Evolutionary conservation across 2,888 invertebrate genomes (phyloP), one percentile per base, ranked within the genome.

Genomic region (Hanleya hanleyi): DNA sequence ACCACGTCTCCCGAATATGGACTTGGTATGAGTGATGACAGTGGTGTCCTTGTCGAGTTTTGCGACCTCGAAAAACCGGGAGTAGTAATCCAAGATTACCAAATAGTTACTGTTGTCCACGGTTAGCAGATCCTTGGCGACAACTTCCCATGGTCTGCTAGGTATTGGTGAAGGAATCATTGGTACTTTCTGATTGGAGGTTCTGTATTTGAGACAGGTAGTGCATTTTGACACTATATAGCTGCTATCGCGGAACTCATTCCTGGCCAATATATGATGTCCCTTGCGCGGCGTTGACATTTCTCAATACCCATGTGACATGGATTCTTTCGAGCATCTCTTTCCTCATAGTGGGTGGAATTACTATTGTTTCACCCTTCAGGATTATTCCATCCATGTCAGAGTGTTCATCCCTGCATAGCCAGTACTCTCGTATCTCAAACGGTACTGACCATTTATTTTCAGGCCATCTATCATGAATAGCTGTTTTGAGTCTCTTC

Each of bases 261-360:
- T 5, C 66, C 38, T 7, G 77, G 80, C 77, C 81, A 80, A 76
- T 77, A 80, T 51, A 80, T 41, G 32, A 72, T 47, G 22, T 80
- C 71, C 12, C 72, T 68, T 0, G 80, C 79, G 18, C 73, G 61
- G n/a, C n/a, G 49, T 29, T 71, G 15, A 5, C 51, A 70, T 67
- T 80, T 80, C 15, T 76, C 66, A 12, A 74, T 68, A n/a, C 80
- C 80, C 66, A 80, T 70, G 50, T 81, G 78, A 29, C 22, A 47
- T 77, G 73, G 33, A 77, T 73, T 2, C 9, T 26, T 33, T 61
- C 32, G 1, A 77, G n/a, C 74, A 74, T 74, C 32, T 67, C 51
- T 49, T 35, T 22, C 9, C 70, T 70, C 41, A 73, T 22, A 29
- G 29, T 33, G 7, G 15, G 47, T 29, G 62, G 57, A n/a, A 61